These are phyloP conservation scores for Odontamblyopus lacepedii DNA, from an alignment of 2,797 vertebrate genomes.

Conservation along the genomic window DNA sequence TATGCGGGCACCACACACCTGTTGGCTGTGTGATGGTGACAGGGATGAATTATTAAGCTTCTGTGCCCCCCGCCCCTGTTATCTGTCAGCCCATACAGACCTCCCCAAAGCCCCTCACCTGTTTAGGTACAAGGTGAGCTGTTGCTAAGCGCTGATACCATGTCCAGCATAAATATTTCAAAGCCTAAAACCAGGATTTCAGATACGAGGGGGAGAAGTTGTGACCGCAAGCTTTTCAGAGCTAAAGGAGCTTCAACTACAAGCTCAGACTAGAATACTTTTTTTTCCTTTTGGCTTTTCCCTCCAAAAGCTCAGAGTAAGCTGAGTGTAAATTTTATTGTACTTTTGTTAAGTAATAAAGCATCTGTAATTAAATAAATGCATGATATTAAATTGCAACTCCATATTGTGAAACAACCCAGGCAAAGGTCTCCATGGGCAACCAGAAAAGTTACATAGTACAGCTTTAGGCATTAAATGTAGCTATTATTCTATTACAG, in stretches of 20 bases:
- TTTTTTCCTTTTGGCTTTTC: not conserved
- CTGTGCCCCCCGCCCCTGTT: conserved; percentile 32
- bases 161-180: conserved; percentile 63
- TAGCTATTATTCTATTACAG: no score
- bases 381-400: no score
- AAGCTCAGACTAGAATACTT: no score
- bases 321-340: no score
- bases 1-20: conserved; percentile 37
- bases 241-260: not conserved
- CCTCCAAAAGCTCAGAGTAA: not conserved
- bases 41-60: conserved; percentile 61
- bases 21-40: conserved; percentile 42
- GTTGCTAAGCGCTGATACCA: conserved; percentile 32
- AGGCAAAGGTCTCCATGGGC: no score
- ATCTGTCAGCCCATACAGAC: conserved; percentile 40
- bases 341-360: no score
- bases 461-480: no score
- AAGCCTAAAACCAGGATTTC: conserved; percentile 28
- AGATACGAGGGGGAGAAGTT: not conserved
- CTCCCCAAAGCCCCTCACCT: conserved; percentile 41
- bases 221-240: not conserved
- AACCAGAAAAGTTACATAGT: no score
- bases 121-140: conserved; percentile 46
- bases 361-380: no score
- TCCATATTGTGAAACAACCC: no score